A percentile compares a stretch with the other conserved stretches of the same genome.
Evolutionary conservation across 2,888 invertebrate genomes (phyloP).

Genomic region (Anticlea derivata): DNA sequence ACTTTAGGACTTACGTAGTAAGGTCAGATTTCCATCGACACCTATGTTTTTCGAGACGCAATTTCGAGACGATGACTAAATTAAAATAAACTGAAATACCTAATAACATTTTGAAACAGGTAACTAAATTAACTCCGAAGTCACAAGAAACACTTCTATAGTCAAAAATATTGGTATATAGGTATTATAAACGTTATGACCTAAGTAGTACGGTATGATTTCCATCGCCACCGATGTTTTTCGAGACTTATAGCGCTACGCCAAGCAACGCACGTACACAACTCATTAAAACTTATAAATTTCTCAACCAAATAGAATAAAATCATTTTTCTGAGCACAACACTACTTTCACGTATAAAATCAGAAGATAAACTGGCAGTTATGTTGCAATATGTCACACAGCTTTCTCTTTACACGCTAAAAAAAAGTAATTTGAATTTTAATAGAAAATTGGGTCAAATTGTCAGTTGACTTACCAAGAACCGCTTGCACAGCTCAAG

Average conservation of each 20-base stretch:
- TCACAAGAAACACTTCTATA: no score
- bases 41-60: no score
- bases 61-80: no score
- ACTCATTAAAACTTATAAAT: neutral
- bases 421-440: slow-evolving; percentile 81
- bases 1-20: no score
- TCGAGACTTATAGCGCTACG: slow-evolving; percentile 45
- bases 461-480: slow-evolving; percentile 58
- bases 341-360: slow-evolving; percentile 71
- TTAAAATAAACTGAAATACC: neutral
- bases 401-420: slow-evolving; percentile 76
- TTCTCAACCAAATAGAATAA: slow-evolving; percentile 43
- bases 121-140: no score
- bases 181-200: slow-evolving; percentile 32
- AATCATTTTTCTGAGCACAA: slow-evolving; percentile 46
- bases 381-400: slow-evolving; percentile 29
- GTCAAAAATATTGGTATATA: no score
- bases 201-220: slow-evolving; percentile 43
- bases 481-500: slow-evolving; percentile 53
- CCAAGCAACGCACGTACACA: slow-evolving; percentile 35
- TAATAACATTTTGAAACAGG: no score
- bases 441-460: slow-evolving; percentile 73
- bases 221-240: slow-evolving; percentile 63
- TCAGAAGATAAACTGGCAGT: slow-evolving; percentile 61
- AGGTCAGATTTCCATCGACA: no score